Percentiles rank a stretch among this genome's conserved stretches.
These are phyloP conservation scores for Drosophila littoralis DNA, from an alignment of 1,140 invertebrate genomes.

Conservation along the genomic window DNA sequence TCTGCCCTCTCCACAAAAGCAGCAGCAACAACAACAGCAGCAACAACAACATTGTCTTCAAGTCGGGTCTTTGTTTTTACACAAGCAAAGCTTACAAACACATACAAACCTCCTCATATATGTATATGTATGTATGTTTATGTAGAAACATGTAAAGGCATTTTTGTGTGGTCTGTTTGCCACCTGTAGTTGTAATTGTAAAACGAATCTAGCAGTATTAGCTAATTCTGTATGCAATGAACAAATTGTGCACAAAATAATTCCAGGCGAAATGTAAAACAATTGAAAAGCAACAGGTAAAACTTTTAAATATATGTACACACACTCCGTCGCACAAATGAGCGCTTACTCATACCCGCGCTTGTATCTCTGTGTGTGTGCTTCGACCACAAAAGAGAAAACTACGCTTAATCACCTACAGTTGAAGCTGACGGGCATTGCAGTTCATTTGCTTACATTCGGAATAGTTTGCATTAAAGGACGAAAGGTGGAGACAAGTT, in stretches of 20 bases:
- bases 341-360: conserved; percentile 47
- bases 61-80: conserved; percentile 43
- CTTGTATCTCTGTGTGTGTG: conserved; percentile 38
- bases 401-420: conserved; percentile 67
- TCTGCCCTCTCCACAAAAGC: conserved; percentile 29
- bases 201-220: conserved; percentile 50
- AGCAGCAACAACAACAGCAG: conserved; percentile 27
- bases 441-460: background rate
- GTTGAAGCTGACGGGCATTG: conserved; percentile 13
- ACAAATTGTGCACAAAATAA: conserved; percentile 64
- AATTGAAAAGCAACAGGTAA: conserved; percentile 79
- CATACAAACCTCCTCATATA: background rate
- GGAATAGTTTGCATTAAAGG: too few relatives aligned
- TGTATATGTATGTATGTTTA: too few relatives aligned
- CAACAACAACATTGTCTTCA: conserved; percentile 36
- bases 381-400: conserved; percentile 76
- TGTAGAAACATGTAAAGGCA: background rate
- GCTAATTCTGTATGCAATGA: conserved; percentile 59
- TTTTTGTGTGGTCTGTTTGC: conserved; percentile 15
- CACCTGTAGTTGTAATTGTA: conserved; percentile 63
- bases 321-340: conserved; percentile 24
- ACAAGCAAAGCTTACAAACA: conserved; percentile 26
- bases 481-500: background rate
- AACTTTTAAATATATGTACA: conserved; percentile 56
- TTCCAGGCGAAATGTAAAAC: conserved; percentile 66